Percentiles rank a stretch among this genome's conserved stretches.
These are phyloP conservation scores for Trichogramma evanescens DNA, from an alignment of 2,888 invertebrate species.

Conservation along the genomic window DNA sequence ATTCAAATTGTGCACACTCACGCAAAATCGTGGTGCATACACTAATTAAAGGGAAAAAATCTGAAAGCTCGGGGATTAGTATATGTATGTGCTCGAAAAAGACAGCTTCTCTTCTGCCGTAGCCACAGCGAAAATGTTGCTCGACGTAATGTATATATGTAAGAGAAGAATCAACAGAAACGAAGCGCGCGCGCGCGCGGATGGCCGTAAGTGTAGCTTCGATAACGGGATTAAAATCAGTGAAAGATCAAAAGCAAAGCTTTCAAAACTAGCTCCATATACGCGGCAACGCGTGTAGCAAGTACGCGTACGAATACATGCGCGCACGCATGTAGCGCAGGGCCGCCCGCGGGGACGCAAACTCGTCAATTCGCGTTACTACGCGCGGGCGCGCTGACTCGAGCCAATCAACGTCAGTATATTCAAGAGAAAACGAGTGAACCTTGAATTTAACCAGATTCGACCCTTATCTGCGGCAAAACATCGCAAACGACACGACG, in stretches of 20 bases:
- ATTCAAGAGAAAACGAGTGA: constrained; percentile 31
- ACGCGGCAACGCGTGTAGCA: not conserved
- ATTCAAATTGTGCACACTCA: too few relatives aligned
- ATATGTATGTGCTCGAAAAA: too few relatives aligned
- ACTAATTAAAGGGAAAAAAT: too few relatives aligned
- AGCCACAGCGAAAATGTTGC: too few relatives aligned
- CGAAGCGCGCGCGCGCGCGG: not conserved
- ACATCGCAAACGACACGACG: constrained; percentile 23
- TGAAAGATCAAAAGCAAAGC: constrained; percentile 40
- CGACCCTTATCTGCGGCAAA: constrained; percentile 28
- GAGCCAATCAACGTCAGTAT: constrained; percentile 30
- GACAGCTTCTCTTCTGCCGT: too few relatives aligned
- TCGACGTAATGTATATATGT: not conserved
- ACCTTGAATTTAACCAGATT: constrained; percentile 23
- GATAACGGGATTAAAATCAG: constrained; percentile 45
- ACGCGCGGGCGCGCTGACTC: not conserved
- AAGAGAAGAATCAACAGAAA: not conserved
- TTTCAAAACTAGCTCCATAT: not conserved
- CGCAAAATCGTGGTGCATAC: too few relatives aligned
- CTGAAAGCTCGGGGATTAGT: too few relatives aligned
- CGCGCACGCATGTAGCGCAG: not conserved
- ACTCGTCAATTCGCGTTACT: constrained; percentile 6
- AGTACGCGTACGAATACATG: constrained; percentile 27
- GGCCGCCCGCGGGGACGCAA: not conserved
- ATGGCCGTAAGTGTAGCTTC: constrained; percentile 11